A percentile compares a stretch with the other conserved stretches of the same genome.
phyloP scores from a whole-genome alignment of 2,113 vertebrate genomes.

The Ochotona princeps region DNA sequence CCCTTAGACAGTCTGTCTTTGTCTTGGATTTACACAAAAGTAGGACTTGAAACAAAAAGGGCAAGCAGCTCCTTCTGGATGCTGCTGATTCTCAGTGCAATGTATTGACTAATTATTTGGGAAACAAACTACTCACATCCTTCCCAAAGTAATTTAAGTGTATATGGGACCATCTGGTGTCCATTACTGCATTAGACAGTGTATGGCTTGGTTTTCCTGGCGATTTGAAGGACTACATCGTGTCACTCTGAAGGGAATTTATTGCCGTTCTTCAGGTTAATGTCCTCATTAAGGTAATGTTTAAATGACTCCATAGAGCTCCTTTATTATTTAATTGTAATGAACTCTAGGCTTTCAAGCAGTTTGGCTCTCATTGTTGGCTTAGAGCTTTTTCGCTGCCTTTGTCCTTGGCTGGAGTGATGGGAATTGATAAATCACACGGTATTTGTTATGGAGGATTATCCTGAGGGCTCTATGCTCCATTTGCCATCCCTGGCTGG shows the following conservation, averaged over 20 bases:
- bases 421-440: neutral
- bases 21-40: constrained; percentile 62
- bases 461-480: neutral
- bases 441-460: neutral
- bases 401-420: neutral
- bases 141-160: constrained; percentile 65
- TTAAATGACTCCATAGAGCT: constrained; percentile 66
- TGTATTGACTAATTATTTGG: constrained; percentile 32
- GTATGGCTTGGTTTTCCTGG: constrained; percentile 59
- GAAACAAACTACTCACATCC: constrained; percentile 43
- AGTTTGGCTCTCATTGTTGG: constrained; percentile 29
- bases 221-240: constrained; percentile 40
- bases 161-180: neutral
- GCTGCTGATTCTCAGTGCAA: constrained; percentile 37
- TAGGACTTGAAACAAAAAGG: constrained; percentile 35
- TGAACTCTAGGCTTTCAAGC: constrained; percentile 24
- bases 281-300: constrained; percentile 66
- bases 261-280: constrained; percentile 64
- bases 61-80: constrained; percentile 24
- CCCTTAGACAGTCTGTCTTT: constrained; percentile 31
- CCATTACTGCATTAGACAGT: constrained; percentile 57
- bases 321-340: constrained; percentile 68
- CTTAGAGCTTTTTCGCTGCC: constrained; percentile 22
- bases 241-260: constrained; percentile 60
- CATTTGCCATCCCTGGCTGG: neutral